These are phyloP conservation scores for Corythaeola cristata DNA, from an alignment of 2,113 vertebrate species.

Conservation along the genomic window DNA sequence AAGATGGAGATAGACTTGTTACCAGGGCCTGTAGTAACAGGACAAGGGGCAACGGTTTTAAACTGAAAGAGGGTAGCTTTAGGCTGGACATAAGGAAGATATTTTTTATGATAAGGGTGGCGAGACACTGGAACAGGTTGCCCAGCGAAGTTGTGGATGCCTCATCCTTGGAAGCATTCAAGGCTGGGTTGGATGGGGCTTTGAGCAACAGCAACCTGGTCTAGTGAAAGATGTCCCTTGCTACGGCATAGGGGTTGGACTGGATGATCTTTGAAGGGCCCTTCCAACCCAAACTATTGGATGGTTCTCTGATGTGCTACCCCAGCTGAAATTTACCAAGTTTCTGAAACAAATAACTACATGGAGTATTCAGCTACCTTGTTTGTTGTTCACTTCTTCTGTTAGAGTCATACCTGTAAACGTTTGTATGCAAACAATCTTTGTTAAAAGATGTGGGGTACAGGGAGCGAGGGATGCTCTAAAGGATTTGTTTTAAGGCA, in stretches of 20 bases:
- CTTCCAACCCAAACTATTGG: not conserved
- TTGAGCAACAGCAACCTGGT: accelerated
- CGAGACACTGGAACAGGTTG: not conserved
- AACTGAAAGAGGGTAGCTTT: not conserved
- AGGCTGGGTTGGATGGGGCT: not conserved
- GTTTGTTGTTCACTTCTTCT: not conserved
- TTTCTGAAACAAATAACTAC: not conserved
- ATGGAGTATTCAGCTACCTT: not conserved
- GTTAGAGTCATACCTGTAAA: not conserved
- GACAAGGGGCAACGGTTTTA: not conserved
- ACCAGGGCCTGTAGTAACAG: not conserved
- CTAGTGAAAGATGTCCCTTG: not conserved
- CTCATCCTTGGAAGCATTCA: accelerated
- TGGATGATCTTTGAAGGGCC: not conserved
- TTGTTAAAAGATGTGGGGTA: not conserved
- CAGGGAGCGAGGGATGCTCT: not conserved
- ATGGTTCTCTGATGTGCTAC: not conserved
- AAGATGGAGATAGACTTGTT: not conserved
- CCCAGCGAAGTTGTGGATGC: not conserved
- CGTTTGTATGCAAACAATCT: not conserved
- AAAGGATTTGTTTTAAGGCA: not conserved
- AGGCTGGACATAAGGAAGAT: not conserved
- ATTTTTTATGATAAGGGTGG: accelerated
- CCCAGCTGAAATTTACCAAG: not conserved
- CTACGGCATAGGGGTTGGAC: not conserved